phyloP scores from a whole-genome alignment of 2,888 invertebrate genomes.

The Mimachlamys varia region DNA sequence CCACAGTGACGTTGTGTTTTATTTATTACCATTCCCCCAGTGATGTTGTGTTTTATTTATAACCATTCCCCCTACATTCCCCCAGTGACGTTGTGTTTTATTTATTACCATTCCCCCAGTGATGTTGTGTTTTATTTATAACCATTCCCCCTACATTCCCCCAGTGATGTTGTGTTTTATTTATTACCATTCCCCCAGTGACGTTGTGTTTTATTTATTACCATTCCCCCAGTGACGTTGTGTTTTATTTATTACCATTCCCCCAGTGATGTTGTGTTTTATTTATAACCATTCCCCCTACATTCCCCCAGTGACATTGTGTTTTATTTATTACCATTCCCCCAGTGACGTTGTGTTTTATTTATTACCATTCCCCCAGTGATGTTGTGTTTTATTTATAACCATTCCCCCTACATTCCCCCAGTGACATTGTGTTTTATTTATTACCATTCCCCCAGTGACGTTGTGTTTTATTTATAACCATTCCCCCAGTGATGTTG shows the following conservation, averaged over 20 bases:
- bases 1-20: not conserved
- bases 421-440: not conserved
- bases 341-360: not conserved
- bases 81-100: not conserved
- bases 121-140: not conserved
- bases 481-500: not conserved
- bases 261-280: not conserved
- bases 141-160: not conserved
- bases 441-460: not conserved
- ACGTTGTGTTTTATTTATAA: not conserved
- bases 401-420: not conserved
- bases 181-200: not conserved
- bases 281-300: not conserved
- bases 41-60: not conserved
- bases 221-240: no score
- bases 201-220: not conserved
- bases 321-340: not conserved
- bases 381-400: not conserved
- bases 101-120: not conserved
- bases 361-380: not conserved
- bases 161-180: not conserved
- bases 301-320: not conserved
- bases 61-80: not conserved
- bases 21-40: not conserved
- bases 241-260: no score